Base-by-base conservation (phyloP, 2,113 vertebrate genomes). In the Marcusenius ussheri region DNA sequence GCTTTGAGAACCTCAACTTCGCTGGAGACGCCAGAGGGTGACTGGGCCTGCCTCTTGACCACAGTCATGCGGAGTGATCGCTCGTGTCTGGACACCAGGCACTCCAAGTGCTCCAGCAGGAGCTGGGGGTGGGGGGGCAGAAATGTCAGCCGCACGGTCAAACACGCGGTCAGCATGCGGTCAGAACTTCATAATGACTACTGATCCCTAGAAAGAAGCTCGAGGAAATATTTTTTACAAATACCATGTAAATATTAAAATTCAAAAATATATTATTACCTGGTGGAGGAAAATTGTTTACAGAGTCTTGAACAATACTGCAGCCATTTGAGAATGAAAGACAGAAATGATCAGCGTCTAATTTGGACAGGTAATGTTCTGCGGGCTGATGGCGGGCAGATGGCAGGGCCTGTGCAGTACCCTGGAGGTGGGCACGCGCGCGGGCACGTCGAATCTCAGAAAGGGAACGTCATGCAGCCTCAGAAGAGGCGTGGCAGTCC, bases 1-100 rank as follows among this genome's bases (percentile, higher is more conserved):
- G 98, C 98, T 95, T 99, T 99, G 93, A 99, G 98, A 94, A 99
- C 98, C 92, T 99, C 98, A 0, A 99, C 98, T 93, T 99, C 98
- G 51, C 98, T 99, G 94, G 98, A 99, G 86, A 99, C 98, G 35
- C 98, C 98, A 0, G 98, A 99, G n/a, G 98, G 98, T 90, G 98
- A 99, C 95, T 99, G 98, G 56, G 98, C 98, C 96, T 99, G 98
- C 0, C 98, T 95, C 92, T 99, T 99, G 39, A 99, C 98, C 95
- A 99, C 98, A 0, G 98, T 99, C 98, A 99, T 99, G 58, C 98
- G 97, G 10, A 99, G 96, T 0, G 98, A 99, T 19, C 98, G 96
- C 95, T 99, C 98, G 58, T 99, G 98, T 91, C 98, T 95, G 27
- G 98, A 99, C 93, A 99, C 98, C 95, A 99, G 97, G 94, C 98